Conservation (phyloP, 2,888 invertebrate species). For the Alsophila aescularia region DNA sequence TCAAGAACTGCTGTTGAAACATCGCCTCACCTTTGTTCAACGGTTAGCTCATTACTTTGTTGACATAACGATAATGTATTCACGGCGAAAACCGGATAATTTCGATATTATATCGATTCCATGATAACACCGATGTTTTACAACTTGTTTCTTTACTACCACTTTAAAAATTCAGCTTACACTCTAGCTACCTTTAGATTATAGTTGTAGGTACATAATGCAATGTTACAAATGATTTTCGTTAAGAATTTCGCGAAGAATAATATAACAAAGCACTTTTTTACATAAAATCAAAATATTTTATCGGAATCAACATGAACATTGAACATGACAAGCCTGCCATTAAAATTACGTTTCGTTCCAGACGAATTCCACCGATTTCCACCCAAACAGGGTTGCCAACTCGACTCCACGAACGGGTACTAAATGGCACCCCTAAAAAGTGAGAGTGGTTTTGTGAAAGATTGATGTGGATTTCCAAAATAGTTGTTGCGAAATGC, state of each 20-base stretch:
- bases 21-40: slow-evolving; percentile 57
- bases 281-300: slow-evolving; percentile 29
- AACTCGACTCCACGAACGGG: no score
- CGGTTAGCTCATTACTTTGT: slow-evolving; percentile 73
- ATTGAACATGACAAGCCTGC: not conserved
- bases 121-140: slow-evolving; percentile 47
- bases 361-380: not conserved
- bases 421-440: no score
- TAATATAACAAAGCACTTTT: not conserved
- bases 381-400: no score
- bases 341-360: not conserved
- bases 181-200: not conserved
- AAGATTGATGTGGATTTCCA: no score
- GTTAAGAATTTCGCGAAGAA: not conserved
- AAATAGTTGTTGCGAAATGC: no score
- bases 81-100: slow-evolving; percentile 65
- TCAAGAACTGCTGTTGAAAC: slow-evolving; percentile 26
- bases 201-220: no score
- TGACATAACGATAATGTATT: slow-evolving; percentile 70
- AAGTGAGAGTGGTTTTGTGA: no score
- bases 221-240: not conserved
- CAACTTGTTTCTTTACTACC: slow-evolving; percentile 8
- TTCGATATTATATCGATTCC: slow-evolving; percentile 73
- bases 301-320: not conserved
- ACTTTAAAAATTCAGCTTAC: not conserved